Evolutionary conservation across 2,113 vertebrate genomes (phyloP).

Genomic region (Plotosus lineatus): DNA sequence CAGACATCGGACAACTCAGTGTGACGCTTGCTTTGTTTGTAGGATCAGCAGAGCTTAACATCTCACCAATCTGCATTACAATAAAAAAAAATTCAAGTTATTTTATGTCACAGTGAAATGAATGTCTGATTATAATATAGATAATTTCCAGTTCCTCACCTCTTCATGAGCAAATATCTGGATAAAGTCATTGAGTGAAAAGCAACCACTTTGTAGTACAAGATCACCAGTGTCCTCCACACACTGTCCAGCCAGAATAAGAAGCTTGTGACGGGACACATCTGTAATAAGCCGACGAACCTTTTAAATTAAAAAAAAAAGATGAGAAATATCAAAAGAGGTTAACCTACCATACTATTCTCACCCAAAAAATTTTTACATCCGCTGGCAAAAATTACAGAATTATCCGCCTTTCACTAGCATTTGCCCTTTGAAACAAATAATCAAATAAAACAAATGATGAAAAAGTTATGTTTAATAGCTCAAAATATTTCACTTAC

Average conservation of each 20-base stretch:
- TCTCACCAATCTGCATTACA: constrained; percentile 74
- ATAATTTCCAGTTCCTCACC: constrained; percentile 65
- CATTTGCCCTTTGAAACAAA: no score
- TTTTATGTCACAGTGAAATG: neutral
- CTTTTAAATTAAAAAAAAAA: constrained; percentile 61
- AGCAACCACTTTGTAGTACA: constrained; percentile 83
- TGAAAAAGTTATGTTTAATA: no score
- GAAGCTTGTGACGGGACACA: constrained; percentile 81
- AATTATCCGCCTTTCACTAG: no score
- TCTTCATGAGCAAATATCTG: constrained; percentile 85
- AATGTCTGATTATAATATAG: neutral
- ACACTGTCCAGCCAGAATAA: constrained; percentile 86
- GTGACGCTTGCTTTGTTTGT: constrained; percentile 74
- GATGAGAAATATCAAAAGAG: neutral
- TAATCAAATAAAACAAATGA: no score
- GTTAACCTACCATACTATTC: neutral
- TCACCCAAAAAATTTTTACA: neutral
- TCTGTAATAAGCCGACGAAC: constrained; percentile 83
- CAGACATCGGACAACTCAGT: constrained; percentile 79
- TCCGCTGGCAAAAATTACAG: no score
- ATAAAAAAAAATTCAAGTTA: neutral
- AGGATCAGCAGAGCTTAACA: constrained; percentile 68
- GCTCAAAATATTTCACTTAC: no score
- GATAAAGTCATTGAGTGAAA: constrained; percentile 80
- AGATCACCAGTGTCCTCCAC: constrained; percentile 85